Evolutionary conservation across 2,888 invertebrate species (phyloP), one percentile per base, ranked within the genome.

Genomic region (Lasioglossum morio): DNA sequence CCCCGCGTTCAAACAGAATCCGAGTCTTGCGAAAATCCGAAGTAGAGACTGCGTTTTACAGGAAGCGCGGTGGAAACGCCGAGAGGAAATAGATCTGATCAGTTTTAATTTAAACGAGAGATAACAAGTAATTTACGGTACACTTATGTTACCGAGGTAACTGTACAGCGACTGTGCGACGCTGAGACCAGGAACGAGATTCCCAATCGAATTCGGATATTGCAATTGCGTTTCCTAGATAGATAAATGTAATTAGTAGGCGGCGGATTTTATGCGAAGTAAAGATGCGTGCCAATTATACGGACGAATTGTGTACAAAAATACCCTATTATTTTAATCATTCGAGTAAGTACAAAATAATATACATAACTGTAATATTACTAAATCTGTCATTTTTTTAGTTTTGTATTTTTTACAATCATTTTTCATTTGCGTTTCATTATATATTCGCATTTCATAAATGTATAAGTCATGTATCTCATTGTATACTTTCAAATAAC

Each of bases 41-140:
- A 57, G 57, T 23, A 8, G 53, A 3, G 57, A 0, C 57, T 12
- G n/a, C 57, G 57, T 57, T 57, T 57, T 57, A 1, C 57, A n/a
- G 57, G n/a, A 12, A n/a, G n/a, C 57, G 57, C 57, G 12, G 57
- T 57, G 57, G 57, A 57, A 57, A 57, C 57, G n/a, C 57, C 57
- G 57, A n/a, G n/a, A n/a, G 57, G 57, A 57, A 57, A 57, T 57
- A 57, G 57, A 57, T 57, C 57, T 4, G 37, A 66, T 34, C 66
- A 5, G 66, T 34, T 57, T 57, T 57, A n/a, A 57, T 57, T 57
- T 57, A 57, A 57, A n/a, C 57, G 57, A 4, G 57, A 57, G 75
- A 60, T 60, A 75, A 77, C 46, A 46, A 43, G 66, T 46, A 66
- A 69, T 77, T 66, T 34, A 48, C 27, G 48, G 34, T 3, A n/a